These are phyloP conservation scores for Tauraco erythrolophus DNA, from an alignment of 2,113 vertebrate genomes.

Conservation along the genomic window DNA sequence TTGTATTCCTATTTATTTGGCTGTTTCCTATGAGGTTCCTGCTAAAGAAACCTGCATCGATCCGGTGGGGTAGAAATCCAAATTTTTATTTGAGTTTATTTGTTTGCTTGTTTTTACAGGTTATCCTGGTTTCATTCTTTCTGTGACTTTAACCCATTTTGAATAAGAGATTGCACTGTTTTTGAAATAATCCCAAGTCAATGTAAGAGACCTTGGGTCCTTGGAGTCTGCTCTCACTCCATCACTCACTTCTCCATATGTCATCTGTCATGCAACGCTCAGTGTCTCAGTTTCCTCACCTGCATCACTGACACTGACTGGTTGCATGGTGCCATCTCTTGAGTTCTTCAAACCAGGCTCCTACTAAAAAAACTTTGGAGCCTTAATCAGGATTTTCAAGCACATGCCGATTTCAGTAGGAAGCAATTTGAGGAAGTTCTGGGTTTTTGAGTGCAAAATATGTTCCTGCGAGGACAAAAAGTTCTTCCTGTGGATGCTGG, in stretches of 20 bases:
- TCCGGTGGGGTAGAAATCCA: neutral
- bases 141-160: neutral
- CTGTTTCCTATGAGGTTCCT: slow-evolving; percentile 3
- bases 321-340: neutral
- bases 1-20: neutral
- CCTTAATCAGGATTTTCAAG: neutral
- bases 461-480: neutral
- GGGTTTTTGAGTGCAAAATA: neutral
- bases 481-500: neutral
- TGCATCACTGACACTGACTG: neutral
- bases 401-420: neutral
- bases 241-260: rapidly evolving
- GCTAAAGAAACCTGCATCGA: neutral
- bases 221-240: neutral
- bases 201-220: neutral
- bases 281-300: neutral
- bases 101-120: neutral
- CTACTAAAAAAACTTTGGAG: neutral
- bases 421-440: neutral
- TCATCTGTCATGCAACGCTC: neutral
- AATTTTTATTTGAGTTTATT: neutral
- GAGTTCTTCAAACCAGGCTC: neutral
- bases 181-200: neutral
- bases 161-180: neutral
- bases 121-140: neutral